Evolutionary conservation across 2,113 vertebrate species (phyloP), one percentile per base, ranked within the genome.

Genomic region (Neodontobutis hainanensis): DNA sequence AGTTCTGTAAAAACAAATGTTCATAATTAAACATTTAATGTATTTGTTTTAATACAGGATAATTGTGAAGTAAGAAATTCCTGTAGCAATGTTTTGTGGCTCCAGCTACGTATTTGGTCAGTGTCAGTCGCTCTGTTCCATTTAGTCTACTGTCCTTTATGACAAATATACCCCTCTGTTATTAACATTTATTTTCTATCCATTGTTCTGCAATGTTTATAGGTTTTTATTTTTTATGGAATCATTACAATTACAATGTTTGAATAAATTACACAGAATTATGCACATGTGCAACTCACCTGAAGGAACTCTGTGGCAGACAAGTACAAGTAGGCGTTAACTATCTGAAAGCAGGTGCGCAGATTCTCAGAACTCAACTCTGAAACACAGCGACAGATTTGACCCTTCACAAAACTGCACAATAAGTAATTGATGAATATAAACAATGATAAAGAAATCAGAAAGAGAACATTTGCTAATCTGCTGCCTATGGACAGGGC

Each of bases 301-400:
- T 99, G 95, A 62, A 99, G 90, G 90, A 99, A 99, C 78, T 98
- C 95, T 44, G 94, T 84, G 55, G 95, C 94, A 5, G 95, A 95
- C 73, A 97, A 92, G 91, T 96, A 97, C 55, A 96, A 83, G 89
- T 99, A 99, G 68, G 94, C 95, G 73, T 94, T 98, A 86, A 98
- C 94, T 53, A 99, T 99, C 91, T 97, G 96, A 90, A 98, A 97
- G 88, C 96, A 99, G 50, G 95, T 97, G 68, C 92, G 92, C 62
- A 97, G 90, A 81, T 98, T 98, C 93, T 99, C 97, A 34, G 96
- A 95, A 91, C 95, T 96, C 84, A 97, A 68, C 78, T 96, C 97
- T 99, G 88, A 47, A 90, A 94, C 87, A 92, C 79, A 86, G 88
- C 8, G 68, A 36, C 8, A 78, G 16, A 83, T 11, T 15, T 51